Percentiles rank a stretch among this genome's conserved stretches.
Conservation (phyloP, 2,888 invertebrate genomes). For the Lydus trimaculatus region DNA sequence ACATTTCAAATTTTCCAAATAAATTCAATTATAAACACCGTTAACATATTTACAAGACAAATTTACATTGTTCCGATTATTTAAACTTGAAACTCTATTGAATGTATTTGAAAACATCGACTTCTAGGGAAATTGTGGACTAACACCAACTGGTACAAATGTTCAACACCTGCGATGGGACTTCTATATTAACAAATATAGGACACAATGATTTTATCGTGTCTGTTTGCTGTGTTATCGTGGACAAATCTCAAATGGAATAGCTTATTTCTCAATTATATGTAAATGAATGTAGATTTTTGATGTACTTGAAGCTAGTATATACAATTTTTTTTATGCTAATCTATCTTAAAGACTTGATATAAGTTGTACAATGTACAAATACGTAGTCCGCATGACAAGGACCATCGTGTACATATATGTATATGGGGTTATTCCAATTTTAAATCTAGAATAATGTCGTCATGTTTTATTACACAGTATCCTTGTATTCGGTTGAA, state of each 20-base stretch:
- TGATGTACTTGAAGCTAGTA: neutral
- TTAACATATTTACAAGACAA: constrained; percentile 10
- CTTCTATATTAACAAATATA: neutral
- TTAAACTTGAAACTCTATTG: constrained; percentile 21
- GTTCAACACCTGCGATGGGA: constrained; percentile 32
- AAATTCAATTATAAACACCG: constrained; percentile 14
- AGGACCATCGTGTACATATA: neutral
- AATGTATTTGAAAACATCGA: constrained; percentile 23
- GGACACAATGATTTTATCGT: constrained; percentile 24
- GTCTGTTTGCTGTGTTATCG: constrained; percentile 11
- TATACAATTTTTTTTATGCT: neutral
- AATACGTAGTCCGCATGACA: neutral
- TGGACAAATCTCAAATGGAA: constrained; percentile 21
- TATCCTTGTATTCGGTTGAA: constrained; percentile 14
- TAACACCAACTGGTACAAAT: constrained; percentile 36
- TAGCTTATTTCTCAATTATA: constrained; percentile 20
- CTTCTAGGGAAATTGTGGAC: constrained; percentile 31
- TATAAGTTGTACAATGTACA: constrained; percentile 6
- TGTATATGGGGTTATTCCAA: constrained; percentile 9
- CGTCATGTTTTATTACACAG: constrained; percentile 17
- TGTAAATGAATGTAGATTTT: constrained; percentile 19
- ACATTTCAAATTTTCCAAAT: constrained; percentile 4
- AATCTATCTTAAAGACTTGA: constrained; percentile 1
- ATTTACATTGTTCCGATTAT: constrained; percentile 18
- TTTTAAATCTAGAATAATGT: constrained; percentile 20